Evolutionary conservation across 2,888 invertebrate genomes (phyloP).

Genomic region (Merodon equestris): DNA sequence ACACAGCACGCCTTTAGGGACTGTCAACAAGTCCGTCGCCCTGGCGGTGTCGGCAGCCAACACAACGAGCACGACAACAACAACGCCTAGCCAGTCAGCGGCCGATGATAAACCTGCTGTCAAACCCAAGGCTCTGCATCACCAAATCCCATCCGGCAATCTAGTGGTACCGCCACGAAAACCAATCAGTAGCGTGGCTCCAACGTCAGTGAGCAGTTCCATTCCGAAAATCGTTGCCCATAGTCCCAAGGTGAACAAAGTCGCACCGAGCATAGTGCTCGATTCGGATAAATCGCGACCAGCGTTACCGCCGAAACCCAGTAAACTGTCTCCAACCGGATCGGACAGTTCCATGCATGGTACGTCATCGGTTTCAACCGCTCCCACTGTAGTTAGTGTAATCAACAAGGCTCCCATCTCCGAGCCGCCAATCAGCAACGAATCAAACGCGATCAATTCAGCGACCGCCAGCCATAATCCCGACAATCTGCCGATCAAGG

Average conservation of each 20-base stretch:
- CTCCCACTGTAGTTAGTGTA: conserved; percentile 70
- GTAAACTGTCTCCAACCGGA: conserved; percentile 79
- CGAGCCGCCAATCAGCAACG: conserved; percentile 53
- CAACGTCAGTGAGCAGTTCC: conserved; percentile 82
- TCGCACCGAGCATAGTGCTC: conserved; percentile 77
- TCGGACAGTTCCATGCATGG: conserved; percentile 73
- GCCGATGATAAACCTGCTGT: conserved; percentile 72
- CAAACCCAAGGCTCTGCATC: conserved; percentile 77
- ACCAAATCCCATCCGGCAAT: conserved; percentile 73
- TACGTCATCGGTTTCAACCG: conserved; percentile 64
- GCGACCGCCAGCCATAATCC: conserved; percentile 74
- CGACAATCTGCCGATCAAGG: conserved; percentile 84
- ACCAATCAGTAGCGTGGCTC: conserved; percentile 92
- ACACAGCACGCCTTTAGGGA: conserved; percentile 80
- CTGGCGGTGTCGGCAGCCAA: conserved; percentile 74
- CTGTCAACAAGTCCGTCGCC: conserved; percentile 78
- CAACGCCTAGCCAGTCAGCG: conserved; percentile 71
- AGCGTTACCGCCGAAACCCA: conserved; percentile 91
- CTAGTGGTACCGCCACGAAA: conserved; percentile 82
- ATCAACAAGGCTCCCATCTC: conserved; percentile 70
- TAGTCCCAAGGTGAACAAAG: conserved; percentile 79
- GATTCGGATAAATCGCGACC: conserved; percentile 80
- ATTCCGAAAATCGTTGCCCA: conserved; percentile 78
- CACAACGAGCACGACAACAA: conserved; percentile 70
- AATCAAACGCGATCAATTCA: conserved; percentile 42